Evolutionary conservation across 2,888 invertebrate genomes (phyloP).

Genomic region (Synergus laeviventris): DNA sequence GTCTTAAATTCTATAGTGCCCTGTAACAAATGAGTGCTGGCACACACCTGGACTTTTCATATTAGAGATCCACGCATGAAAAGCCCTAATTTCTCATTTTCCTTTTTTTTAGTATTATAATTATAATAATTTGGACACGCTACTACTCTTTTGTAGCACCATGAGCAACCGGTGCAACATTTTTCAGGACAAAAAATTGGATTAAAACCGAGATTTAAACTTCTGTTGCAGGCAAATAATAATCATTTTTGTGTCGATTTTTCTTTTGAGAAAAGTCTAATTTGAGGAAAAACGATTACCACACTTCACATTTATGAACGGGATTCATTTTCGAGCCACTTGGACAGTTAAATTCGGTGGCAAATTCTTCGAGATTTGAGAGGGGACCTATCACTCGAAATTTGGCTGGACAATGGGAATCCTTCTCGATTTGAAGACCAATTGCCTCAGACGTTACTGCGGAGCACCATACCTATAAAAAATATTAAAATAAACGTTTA

Average conservation of each 20-base stretch:
- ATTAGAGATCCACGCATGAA: background rate
- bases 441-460: constrained; percentile 90
- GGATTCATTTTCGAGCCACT: constrained; percentile 91
- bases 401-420: constrained; percentile 93
- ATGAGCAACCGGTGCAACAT: constrained; percentile 3
- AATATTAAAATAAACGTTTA: constrained; percentile 23
- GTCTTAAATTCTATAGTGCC: constrained; percentile 36
- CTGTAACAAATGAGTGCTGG: constrained; percentile 31
- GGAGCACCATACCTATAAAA: constrained; percentile 90
- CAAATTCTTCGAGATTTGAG: constrained; percentile 90
- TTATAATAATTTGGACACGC: background rate
- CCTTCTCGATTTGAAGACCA: constrained; percentile 92
- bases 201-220: constrained; percentile 3
- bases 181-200: constrained; percentile 25
- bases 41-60: background rate
- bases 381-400: constrained; percentile 91
- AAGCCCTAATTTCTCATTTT: background rate
- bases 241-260: constrained; percentile 5
- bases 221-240: constrained; percentile 25
- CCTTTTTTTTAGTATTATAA: background rate
- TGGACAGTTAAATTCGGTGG: constrained; percentile 87
- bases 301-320: constrained; percentile 89
- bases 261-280: constrained; percentile 14
- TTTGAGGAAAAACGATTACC: constrained; percentile 79
- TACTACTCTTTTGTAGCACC: background rate